Evolutionary conservation across 2,888 invertebrate genomes (phyloP), one percentile per base, ranked within the genome.

Genomic region (Thymelicus lineola): DNA sequence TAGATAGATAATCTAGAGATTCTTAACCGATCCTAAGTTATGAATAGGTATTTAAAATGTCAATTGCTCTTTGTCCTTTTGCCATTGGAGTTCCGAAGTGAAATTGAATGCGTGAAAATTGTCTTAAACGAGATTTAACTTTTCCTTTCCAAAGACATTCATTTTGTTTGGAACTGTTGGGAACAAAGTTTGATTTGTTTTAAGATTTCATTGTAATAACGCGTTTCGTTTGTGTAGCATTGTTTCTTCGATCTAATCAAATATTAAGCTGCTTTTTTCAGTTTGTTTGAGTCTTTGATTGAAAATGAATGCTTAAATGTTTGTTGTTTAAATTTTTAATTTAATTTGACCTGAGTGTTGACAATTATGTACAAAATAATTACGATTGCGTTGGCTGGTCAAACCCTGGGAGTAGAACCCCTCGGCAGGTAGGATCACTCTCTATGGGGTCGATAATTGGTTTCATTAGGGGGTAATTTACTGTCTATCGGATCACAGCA

Each of bases 161-260:
- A 69, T 69, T 69, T 58, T 62, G 38, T 28, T 59, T 17, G 15
- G 63, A 73, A 70, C 71, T 68, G 71, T 72, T 73, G 58, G 55
- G 53, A 62, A 72, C 53, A 68, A 73, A 75, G 71, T 75, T 75
- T 73, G 73, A 75, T 75, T 75, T 75, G 72, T 71, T 75, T 72
- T 72, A 58, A 64, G 69, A 59, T 70, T 70, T 64, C 64, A 28
- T 59, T 38, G 50, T 64, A 64, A 64, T 50, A 38, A 38, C 58
- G 38, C 28, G 63, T 69, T 63, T 35, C 55, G 14, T 55, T 55
- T 50, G 48, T 35, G 55, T 55, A 55, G 14, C 55, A 14, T 35
- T 63, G 59, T 50, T 59, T 70, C 58, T 69, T 62, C 46, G 50
- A 70, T 70, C 35, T 59, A 59, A 70, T 70, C 42, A 28, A 59